These are phyloP conservation scores for Siphlonurus alternatus DNA, from an alignment of 2,888 invertebrate genomes.

Conservation along the genomic window DNA sequence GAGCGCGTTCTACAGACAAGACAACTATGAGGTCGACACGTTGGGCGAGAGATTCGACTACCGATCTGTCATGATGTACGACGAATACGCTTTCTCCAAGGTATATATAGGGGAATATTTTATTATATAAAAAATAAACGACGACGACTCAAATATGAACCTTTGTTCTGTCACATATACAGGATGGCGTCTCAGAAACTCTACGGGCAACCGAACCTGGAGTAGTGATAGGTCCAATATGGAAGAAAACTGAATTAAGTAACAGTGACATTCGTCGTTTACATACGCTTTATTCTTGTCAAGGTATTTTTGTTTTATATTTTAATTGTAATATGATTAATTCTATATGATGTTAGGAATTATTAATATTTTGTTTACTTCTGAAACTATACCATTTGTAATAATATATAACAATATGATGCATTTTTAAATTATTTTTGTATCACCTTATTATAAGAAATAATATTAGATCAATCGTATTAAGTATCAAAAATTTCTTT, in stretches of 20 bases:
- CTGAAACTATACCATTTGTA: too few relatives aligned
- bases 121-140: not conserved
- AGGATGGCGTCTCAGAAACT: constrained; percentile 20
- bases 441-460: too few relatives aligned
- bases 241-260: constrained; percentile 19
- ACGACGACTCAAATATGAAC: not conserved
- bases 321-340: too few relatives aligned
- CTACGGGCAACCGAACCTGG: constrained; percentile 16
- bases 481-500: too few relatives aligned
- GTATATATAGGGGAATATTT: too few relatives aligned
- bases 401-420: not conserved
- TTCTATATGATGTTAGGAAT: too few relatives aligned
- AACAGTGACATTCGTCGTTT: constrained; percentile 17
- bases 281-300: constrained; percentile 3
- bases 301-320: too few relatives aligned
- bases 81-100: constrained; percentile 28
- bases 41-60: constrained; percentile 25
- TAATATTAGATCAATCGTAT: too few relatives aligned
- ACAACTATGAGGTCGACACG: constrained; percentile 14
- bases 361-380: too few relatives aligned
- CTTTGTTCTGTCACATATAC: not conserved
- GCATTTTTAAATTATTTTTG: too few relatives aligned
- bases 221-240: constrained; percentile 20
- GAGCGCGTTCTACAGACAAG: constrained; percentile 1
- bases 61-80: constrained; percentile 29